Evolutionary conservation across 2,888 invertebrate species (phyloP), one percentile per base, ranked within the genome.

Genomic region (Ligdia adustata): DNA sequence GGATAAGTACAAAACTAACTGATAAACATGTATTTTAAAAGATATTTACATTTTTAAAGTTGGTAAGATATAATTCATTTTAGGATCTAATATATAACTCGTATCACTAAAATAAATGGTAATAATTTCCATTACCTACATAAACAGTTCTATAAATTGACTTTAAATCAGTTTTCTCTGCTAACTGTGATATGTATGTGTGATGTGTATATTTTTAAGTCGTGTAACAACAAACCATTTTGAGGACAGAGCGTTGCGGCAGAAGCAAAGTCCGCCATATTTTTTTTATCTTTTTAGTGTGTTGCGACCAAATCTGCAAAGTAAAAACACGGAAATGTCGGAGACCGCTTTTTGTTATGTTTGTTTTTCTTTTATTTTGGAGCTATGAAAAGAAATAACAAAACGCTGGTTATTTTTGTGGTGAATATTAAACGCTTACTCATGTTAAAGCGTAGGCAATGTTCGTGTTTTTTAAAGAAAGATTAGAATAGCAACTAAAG

Each of bases 311-410:
- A 41, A 33, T 32, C 41, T 52, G 55, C 53, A 52, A 35, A 28
- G 15, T 33, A 34, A 39, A 22, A 39, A 32, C 26, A 38, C 31
- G 22, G 31, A 45, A 31, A 38, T 20, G 31, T 26, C n/a, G 28
- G 20, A 20, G 26, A 20, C 27, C 38, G 45, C 28, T 26, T 27
- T 39, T 46, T 20, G 39, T 32, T 33, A n/a, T 38, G 27, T 27
- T 38, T 27, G 32, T 9, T 16, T 22, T 16, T 12, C 12, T 37
- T 12, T 22, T 11, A 31, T 31, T 44, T 44, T 15, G 9, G 26
- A 13, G 24, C 14, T 28, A 47, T 40, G 50, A 52, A 64, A 62
- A 55, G 46, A 42, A 42, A 32, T 26, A 32, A n/a, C 4, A 9
- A 9, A 18, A 7, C 6, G 9, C 13, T 3, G 37, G 16, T 26